Percentiles rank a stretch among this genome's conserved stretches.
These are phyloP conservation scores for Musca domestica DNA, from an alignment of 1,140 invertebrate species.

Conservation along the genomic window DNA sequence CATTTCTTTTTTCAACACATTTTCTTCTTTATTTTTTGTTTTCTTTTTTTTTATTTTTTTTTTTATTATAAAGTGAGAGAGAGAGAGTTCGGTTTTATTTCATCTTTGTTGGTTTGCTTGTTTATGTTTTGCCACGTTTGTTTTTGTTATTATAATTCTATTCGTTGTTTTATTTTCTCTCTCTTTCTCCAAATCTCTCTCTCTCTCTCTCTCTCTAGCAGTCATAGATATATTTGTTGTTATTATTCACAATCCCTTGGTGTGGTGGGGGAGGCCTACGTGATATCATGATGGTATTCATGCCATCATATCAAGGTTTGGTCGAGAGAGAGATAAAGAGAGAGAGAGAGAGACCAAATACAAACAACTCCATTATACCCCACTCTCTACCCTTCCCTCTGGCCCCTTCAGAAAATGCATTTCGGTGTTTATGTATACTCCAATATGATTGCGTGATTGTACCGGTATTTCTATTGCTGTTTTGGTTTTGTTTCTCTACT, in stretches of 20 bases:
- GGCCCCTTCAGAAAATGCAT: neutral
- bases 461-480: neutral
- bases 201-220: neutral
- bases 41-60: neutral
- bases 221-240: neutral
- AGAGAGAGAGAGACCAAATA: too few species aligned
- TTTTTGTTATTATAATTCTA: neutral
- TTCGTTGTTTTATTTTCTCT: neutral
- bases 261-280: neutral
- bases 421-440: neutral
- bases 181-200: neutral
- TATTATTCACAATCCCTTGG: neutral
- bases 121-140: neutral
- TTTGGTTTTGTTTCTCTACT: neutral
- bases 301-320: neutral
- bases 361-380: too few species aligned
- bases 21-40: neutral
- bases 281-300: slow-evolving; percentile 6
- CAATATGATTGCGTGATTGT: slow-evolving; percentile 8
- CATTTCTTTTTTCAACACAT: neutral
- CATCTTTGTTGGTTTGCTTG: neutral
- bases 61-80: too few species aligned
- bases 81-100: neutral
- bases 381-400: too few species aligned
- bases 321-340: too few species aligned